Evolutionary conservation across 2,113 vertebrate species (phyloP), one percentile per base, ranked within the genome.

Genomic region (Oreocharis arfaki): DNA sequence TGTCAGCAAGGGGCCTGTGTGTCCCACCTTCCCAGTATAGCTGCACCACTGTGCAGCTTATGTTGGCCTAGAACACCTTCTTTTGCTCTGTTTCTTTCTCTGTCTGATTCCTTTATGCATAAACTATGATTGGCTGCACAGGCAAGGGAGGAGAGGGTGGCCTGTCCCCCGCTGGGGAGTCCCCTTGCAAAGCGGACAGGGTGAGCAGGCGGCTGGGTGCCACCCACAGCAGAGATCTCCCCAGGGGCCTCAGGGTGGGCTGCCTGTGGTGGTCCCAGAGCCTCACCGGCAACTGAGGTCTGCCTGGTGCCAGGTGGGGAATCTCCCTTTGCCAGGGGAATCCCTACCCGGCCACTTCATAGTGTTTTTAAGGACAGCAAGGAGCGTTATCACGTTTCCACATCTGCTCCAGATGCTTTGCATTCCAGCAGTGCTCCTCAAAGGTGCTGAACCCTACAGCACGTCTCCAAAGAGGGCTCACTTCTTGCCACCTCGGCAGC

Each of bases 371-470:
- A 97, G 92, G 93, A 96, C 87, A 90, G 55, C 55, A 42, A 90
- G 78, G 83, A 90, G 32, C 85, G 39, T 90, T 96, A 97, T 95
- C 84, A 28, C 2, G 0, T 67, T 74, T 85, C 67, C 9, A 10
- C 87, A 96, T 96, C 96, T 94, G 92, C 60, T 74, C 68, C 71
- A 95, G 85, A 96, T 92, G 84, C 78, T 93, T 96, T 41, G 49
- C 91, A 95, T 97, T 96, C 95, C 96, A 91, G 39, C 11, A 5
- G 16, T 14, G 69, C 37, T 89, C 84, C 4, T 1, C 74, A 68
- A 30, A 87, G 26, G 70, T 89, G 61, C 76, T 71, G 65, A 95
- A 82, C 69, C 52, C 60, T 57, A 42, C 61, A 84, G 49, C 80
- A 61, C 60, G 10, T 94, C 47, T 27, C 83, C 52, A 18, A 53